Evolutionary conservation across 2,113 vertebrate genomes (phyloP).

Genomic region (Ondatra zibethicus): DNA sequence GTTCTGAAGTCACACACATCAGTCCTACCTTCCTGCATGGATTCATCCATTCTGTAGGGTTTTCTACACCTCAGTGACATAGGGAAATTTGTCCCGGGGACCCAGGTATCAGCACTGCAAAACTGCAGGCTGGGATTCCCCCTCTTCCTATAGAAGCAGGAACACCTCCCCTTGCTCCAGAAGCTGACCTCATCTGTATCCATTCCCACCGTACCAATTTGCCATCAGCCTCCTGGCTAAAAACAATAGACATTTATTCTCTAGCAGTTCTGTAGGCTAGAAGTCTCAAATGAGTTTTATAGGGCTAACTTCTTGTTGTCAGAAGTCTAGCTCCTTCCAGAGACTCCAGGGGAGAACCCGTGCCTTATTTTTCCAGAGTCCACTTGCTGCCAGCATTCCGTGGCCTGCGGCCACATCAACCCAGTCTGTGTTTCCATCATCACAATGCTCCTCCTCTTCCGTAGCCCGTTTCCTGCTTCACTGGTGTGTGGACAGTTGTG

Average conservation of each 20-base stretch:
- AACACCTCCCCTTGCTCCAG: neutral
- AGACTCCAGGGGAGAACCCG: neutral
- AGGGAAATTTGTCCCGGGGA: neutral
- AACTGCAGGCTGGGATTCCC: neutral
- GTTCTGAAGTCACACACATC: neutral
- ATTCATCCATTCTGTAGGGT: fast-evolving
- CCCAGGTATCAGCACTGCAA: neutral
- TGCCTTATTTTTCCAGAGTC: neutral
- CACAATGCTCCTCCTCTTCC: neutral
- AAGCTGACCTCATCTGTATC: neutral
- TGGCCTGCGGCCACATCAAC: neutral
- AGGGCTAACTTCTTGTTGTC: neutral
- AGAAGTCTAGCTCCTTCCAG: neutral
- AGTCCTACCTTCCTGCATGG: neutral
- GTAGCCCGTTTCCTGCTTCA: neutral
- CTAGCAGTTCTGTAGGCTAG: neutral
- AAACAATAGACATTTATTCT: conserved; percentile 8
- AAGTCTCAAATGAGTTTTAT: neutral
- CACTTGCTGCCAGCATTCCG: neutral
- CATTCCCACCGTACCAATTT: neutral
- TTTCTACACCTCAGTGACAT: neutral
- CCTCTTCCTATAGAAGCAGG: neutral
- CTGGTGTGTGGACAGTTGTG: neutral
- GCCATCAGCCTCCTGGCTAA: neutral
- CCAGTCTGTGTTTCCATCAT: neutral